A percentile compares a stretch with the other conserved stretches of the same genome.
Evolutionary conservation across 2,113 vertebrate species (phyloP).

Genomic region (Etheostoma cragini): DNA sequence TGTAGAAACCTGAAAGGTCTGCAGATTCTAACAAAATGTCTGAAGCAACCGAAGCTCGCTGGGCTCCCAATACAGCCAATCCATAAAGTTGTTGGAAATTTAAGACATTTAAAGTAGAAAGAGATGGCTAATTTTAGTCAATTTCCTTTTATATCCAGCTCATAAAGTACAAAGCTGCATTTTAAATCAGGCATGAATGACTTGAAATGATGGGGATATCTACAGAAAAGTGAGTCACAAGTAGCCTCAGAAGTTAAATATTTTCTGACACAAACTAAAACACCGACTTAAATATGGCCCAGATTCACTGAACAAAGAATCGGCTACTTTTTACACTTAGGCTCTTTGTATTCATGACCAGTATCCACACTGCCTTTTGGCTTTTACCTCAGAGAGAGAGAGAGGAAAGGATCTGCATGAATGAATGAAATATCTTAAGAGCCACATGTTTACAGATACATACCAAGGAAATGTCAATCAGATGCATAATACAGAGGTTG

Average conservation of each 20-base stretch:
- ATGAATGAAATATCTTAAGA: constrained; percentile 73
- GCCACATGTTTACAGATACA: constrained; percentile 73
- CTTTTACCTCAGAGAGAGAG: constrained; percentile 44
- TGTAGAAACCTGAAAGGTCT: constrained; percentile 11
- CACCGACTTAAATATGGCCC: constrained; percentile 19
- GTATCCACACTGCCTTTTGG: constrained; percentile 33
- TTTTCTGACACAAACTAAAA: constrained; percentile 35
- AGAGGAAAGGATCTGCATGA: constrained; percentile 61
- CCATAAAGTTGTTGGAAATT: constrained; percentile 51
- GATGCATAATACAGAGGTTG: constrained; percentile 77
- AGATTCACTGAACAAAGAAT: constrained; percentile 19
- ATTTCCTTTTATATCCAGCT: constrained; percentile 27
- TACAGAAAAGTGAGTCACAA: constrained; percentile 17
- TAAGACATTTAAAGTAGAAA: constrained; percentile 34
- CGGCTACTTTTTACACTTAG: constrained; percentile 22
- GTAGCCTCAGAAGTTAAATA: constrained; percentile 36
- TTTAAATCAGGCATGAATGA: constrained; percentile 32
- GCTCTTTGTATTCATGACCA: constrained; percentile 59
- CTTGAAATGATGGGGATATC: constrained; percentile 13
- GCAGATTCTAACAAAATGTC: constrained; percentile 32
- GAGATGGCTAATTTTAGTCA: constrained; percentile 17
- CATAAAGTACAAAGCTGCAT: constrained; percentile 43
- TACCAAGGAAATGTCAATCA: constrained; percentile 77
- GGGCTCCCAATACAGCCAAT: constrained; percentile 33
- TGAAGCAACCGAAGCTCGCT: constrained; percentile 36